A percentile compares a stretch with the other conserved stretches of the same genome.
These are phyloP conservation scores for Cardiocondyla obscurior DNA, from an alignment of 1,140 invertebrate species.

Conservation along the genomic window DNA sequence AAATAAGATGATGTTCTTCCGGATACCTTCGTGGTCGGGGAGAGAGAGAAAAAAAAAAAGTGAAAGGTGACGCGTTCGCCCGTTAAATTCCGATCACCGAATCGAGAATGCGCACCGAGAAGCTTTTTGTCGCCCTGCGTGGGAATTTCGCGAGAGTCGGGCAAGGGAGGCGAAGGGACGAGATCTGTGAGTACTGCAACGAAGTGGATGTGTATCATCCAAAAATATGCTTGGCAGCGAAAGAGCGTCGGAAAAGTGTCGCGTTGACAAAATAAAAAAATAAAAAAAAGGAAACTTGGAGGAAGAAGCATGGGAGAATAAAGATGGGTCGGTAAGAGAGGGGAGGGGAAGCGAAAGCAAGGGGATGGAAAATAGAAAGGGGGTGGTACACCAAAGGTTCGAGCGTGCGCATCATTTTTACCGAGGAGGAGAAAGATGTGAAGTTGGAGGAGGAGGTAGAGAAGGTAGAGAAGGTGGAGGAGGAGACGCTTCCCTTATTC, in stretches of 20 bases:
- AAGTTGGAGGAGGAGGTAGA: conserved; percentile 15
- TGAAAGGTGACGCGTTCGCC: background rate
- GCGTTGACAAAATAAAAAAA: conserved; percentile 67
- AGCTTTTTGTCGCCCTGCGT: conserved; percentile 25
- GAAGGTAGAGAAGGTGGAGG: background rate
- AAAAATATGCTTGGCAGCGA: conserved; percentile 67
- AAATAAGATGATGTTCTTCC: conserved; percentile 14
- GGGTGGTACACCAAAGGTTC: conserved; percentile 56
- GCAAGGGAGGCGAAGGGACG: background rate
- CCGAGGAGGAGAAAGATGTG: conserved; percentile 44
- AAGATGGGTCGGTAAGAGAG: conserved; percentile 32
- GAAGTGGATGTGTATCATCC: conserved; percentile 58
- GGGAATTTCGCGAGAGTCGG: background rate
- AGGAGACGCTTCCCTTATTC: conserved; percentile 71
- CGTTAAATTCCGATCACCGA: conserved; percentile 50
- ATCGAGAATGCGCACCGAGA: background rate
- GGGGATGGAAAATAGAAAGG: conserved; percentile 19
- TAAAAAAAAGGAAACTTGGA: conserved; percentile 55
- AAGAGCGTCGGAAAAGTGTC: conserved; percentile 71
- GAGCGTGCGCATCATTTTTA: conserved; percentile 73
- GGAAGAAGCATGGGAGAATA: conserved; percentile 53
- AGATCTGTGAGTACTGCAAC: conserved; percentile 1
- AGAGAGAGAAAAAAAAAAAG: background rate
- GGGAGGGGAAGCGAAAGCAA: background rate
- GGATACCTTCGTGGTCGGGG: background rate